Evolutionary conservation across 2,113 vertebrate species (phyloP).

Genomic region (Oncorhynchus keta): DNA sequence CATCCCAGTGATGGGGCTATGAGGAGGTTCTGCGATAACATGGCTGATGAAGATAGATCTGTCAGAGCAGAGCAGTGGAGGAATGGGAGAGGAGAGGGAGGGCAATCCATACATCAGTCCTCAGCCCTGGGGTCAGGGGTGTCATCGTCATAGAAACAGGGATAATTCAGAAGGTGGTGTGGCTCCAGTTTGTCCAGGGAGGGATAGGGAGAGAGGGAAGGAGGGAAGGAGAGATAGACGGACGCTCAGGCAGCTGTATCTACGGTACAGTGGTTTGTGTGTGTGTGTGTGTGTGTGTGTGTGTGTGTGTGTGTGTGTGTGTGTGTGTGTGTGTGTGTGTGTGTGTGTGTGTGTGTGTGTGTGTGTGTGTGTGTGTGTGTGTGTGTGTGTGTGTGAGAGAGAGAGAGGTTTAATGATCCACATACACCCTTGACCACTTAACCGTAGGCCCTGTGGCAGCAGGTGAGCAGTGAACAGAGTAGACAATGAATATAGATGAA

Average conservation of each 20-base stretch:
- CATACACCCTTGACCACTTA: slow-evolving; percentile 10
- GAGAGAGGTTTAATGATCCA: background rate
- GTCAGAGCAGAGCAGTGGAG: background rate
- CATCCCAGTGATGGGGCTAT: no score
- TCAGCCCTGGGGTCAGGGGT: no score
- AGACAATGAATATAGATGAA: background rate
- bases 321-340: no score
- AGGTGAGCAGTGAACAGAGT: background rate
- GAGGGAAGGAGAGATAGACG: background rate
- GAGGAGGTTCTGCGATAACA: no score
- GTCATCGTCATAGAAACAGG: no score
- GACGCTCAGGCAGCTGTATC: background rate
- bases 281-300: background rate
- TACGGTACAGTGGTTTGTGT: background rate
- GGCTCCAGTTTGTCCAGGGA: background rate
- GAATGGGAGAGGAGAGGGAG: background rate
- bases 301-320: background rate
- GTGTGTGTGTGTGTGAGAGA: background rate
- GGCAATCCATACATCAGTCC: no score
- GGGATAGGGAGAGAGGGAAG: slow-evolving; percentile 22
- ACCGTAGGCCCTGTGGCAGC: background rate
- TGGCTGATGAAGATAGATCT: background rate
- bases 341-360: no score
- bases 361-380: background rate
- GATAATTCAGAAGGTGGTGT: no score